A percentile compares a stretch with the other conserved stretches of the same genome.
phyloP scores from a whole-genome alignment of 1,140 invertebrate species.

The Eciton burchellii region DNA sequence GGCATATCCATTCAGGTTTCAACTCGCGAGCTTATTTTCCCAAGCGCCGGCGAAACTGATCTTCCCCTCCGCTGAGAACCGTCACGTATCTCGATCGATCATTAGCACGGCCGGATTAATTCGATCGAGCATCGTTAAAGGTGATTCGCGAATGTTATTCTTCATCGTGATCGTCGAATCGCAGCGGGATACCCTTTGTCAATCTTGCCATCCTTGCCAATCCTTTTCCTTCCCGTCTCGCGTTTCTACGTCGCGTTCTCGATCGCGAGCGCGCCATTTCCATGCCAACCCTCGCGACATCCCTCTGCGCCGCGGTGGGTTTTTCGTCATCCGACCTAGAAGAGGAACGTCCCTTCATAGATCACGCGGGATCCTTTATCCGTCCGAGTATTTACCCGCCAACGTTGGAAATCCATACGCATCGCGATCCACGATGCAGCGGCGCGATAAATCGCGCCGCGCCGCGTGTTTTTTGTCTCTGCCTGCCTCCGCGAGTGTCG shows the following conservation, averaged over 20 bases:
- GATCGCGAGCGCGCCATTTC: conserved; percentile 19
- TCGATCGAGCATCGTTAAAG: neutral
- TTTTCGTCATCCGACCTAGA: conserved; percentile 51
- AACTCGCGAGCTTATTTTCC: conserved; percentile 22
- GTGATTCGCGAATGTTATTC: neutral
- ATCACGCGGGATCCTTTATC: conserved; percentile 59
- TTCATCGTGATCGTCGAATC: too few species aligned
- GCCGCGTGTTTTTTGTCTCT: conserved; percentile 52
- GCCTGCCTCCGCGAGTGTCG: neutral
- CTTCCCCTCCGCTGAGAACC: conserved; percentile 10
- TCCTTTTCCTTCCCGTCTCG: neutral
- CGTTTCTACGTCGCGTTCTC: conserved; percentile 19
- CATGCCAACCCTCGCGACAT: neutral
- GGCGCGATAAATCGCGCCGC: conserved; percentile 52
- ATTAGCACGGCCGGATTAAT: neutral
- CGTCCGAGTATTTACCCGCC: conserved; percentile 55
- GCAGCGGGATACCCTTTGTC: too few species aligned
- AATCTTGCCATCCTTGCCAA: too few species aligned
- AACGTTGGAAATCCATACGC: conserved; percentile 57
- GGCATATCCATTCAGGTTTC: conserved; percentile 10
- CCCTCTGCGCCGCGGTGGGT: neutral
- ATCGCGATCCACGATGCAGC: conserved; percentile 54
- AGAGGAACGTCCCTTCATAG: conserved; percentile 37
- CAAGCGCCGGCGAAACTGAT: too few species aligned
- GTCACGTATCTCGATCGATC: neutral